Conservation (phyloP, 2,113 vertebrate species). For the Plectropomus leopardus region DNA sequence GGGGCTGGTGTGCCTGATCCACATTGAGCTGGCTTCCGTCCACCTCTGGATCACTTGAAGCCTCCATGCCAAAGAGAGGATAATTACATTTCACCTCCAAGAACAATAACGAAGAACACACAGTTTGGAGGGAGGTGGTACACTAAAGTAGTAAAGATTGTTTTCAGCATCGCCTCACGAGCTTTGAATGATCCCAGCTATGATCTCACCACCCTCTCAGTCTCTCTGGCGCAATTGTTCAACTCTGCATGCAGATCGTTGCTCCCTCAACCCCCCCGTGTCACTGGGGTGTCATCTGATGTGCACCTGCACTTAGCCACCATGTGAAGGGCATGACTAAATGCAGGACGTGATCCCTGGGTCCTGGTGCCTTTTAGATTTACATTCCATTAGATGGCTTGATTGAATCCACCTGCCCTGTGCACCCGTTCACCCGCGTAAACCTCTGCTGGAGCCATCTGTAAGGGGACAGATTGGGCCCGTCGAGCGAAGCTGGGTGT, state of each 20-base stretch:
- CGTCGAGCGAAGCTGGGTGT: slow-evolving; percentile 56
- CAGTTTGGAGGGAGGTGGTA: slow-evolving; percentile 28
- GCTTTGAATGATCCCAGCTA: slow-evolving; percentile 28
- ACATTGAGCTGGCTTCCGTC: slow-evolving; percentile 65
- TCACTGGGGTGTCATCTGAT: slow-evolving; percentile 60
- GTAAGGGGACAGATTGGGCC: slow-evolving; percentile 61
- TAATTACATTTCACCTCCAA: slow-evolving; percentile 73
- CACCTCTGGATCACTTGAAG: slow-evolving; percentile 63
- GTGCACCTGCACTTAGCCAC: slow-evolving; percentile 66
- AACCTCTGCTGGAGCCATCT: slow-evolving; percentile 70
- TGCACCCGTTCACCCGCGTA: slow-evolving; percentile 46
- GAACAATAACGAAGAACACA: slow-evolving; percentile 49
- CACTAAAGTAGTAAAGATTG: slow-evolving; percentile 8
- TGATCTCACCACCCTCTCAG: slow-evolving; percentile 32
- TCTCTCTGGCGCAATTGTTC: slow-evolving; percentile 59
- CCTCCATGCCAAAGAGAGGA: slow-evolving; percentile 49
- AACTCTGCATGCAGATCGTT: slow-evolving; percentile 65
- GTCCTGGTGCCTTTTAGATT: slow-evolving; percentile 65
- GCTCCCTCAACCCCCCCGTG: neutral
- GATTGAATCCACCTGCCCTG: slow-evolving; percentile 79
- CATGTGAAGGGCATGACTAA: slow-evolving; percentile 53
- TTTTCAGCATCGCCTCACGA: slow-evolving; percentile 31
- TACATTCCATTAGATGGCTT: slow-evolving; percentile 77
- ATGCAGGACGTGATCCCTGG: slow-evolving; percentile 51
- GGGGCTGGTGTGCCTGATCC: slow-evolving; percentile 57